Base-by-base conservation (phyloP, 2,888 invertebrate genomes). In the Cephus pulcher region DNA sequence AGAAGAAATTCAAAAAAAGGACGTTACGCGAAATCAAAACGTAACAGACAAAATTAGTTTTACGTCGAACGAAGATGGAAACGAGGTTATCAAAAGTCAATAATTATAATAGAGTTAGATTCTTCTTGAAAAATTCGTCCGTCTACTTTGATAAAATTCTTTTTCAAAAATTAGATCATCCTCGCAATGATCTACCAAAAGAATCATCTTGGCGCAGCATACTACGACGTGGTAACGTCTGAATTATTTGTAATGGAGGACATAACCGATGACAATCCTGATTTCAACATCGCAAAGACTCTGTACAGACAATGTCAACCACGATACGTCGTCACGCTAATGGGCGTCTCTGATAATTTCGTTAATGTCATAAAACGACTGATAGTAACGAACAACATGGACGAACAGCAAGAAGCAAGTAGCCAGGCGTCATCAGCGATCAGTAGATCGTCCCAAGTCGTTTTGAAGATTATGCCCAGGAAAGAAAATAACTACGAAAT, bases 161-260 rank as follows among this genome's bases (percentile, higher is more conserved):
- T 23, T 34, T 9, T 6, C 32, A 71, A 71, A 71, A 30, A 71
- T 3, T 84, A 95, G 94, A 92, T 93, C 73, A 92, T 96, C 80
- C 88, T 96, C 86, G 94, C 95, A 79, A 92, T 95, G 3, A 93
- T 95, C 84, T 96, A 94, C 93, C 93, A 94, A 81, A 92, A 93
- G 75, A 95, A 95, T 23, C 94, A 93, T 87, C 89, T 97, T 76
- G 96, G 96, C n/a, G 95, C 95, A 32, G 95, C 96, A 0, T 95
- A 94, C 90, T 97, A 95, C 91, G 94, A 94, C 83, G 90, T 94
- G 68, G 93, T 93, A 76, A 94, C 94, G 2, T 94, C 94, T 82
- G 94, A 95, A 93, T 88, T 96, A 2, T 93, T 93, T 88, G 92
- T 96, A 75, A 93, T 96, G 86, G 94, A 95, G 82, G 96, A 96